phyloP scores from a whole-genome alignment of 2,888 invertebrate genomes.

The Epinotia bilunana region DNA sequence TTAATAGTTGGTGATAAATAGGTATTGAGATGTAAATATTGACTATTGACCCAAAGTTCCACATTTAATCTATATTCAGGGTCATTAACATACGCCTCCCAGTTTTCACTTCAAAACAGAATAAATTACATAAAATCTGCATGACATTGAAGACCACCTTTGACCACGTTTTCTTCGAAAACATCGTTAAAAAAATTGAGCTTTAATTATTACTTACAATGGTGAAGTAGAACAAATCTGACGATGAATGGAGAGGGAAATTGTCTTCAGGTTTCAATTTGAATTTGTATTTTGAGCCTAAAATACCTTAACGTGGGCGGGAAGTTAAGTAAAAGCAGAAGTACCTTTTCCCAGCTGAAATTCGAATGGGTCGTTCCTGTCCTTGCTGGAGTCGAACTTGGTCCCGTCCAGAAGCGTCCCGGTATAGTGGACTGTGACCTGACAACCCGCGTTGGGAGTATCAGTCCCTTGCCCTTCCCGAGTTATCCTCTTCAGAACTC shows the following conservation, averaged over 20 bases:
- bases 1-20: slow-evolving; percentile 1
- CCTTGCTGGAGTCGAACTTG: slow-evolving; percentile 96
- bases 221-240: neutral
- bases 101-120: slow-evolving; percentile 1
- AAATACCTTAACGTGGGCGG: neutral
- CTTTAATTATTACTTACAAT: neutral
- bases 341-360: slow-evolving; percentile 94
- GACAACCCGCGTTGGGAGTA: slow-evolving; percentile 88
- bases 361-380: slow-evolving; percentile 92
- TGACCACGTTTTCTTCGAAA: neutral
- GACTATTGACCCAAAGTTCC: slow-evolving; percentile 19
- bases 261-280: neutral
- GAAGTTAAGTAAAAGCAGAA: slow-evolving; percentile 16
- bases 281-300: neutral
- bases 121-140: slow-evolving; percentile 22
- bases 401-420: slow-evolving; percentile 95
- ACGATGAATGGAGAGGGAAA: neutral
- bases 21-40: slow-evolving; percentile 21
- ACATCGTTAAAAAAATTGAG: neutral
- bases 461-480: slow-evolving; percentile 90
- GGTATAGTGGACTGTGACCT: slow-evolving; percentile 92
- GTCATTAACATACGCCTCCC: slow-evolving; percentile 19
- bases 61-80: slow-evolving; percentile 10
- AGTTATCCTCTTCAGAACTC: slow-evolving; percentile 90
- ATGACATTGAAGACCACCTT: neutral